phyloP scores from a whole-genome alignment of 2,888 invertebrate genomes.

The Aleiodes alternator region DNA sequence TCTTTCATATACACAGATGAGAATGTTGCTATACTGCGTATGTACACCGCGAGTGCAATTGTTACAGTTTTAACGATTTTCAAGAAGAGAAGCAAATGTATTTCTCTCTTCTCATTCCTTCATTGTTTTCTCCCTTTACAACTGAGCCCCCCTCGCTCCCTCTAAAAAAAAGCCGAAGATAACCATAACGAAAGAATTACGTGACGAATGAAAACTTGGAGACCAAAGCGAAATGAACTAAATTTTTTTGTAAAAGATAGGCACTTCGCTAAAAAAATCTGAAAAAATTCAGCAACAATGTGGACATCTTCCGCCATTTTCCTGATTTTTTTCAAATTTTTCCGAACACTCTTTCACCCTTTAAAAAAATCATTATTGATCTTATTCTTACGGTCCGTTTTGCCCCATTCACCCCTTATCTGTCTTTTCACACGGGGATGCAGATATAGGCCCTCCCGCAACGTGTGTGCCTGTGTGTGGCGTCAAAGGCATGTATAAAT shows the following conservation, averaged over 20 bases:
- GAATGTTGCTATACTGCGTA: slow-evolving; percentile 16
- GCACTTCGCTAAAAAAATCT: too few species aligned
- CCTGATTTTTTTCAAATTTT: too few species aligned
- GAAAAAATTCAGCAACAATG: too few species aligned
- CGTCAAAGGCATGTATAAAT: slow-evolving; percentile 73
- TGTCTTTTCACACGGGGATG: slow-evolving; percentile 32
- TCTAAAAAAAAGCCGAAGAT: neutral
- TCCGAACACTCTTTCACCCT: too few species aligned
- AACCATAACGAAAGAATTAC: neutral
- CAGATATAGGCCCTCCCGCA: too few species aligned
- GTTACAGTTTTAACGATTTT: slow-evolving; percentile 53
- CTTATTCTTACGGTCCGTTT: neutral
- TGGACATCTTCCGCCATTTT: too few species aligned
- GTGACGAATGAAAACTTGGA: neutral
- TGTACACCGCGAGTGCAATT: slow-evolving; percentile 40
- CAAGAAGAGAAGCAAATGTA: slow-evolving; percentile 34
- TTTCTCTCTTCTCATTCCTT: neutral
- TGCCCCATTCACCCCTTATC: too few species aligned
- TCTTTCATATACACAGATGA: slow-evolving; percentile 35
- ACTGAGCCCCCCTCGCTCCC: neutral
- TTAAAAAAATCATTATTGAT: too few species aligned
- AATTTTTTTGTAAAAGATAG: neutral
- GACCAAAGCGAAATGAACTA: neutral
- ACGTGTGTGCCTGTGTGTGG: slow-evolving; percentile 66
- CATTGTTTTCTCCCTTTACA: neutral